A percentile compares a stretch with the other conserved stretches of the same genome.
Conservation (phyloP, 2,113 vertebrate species). For the Tonatia bakeri region DNA sequence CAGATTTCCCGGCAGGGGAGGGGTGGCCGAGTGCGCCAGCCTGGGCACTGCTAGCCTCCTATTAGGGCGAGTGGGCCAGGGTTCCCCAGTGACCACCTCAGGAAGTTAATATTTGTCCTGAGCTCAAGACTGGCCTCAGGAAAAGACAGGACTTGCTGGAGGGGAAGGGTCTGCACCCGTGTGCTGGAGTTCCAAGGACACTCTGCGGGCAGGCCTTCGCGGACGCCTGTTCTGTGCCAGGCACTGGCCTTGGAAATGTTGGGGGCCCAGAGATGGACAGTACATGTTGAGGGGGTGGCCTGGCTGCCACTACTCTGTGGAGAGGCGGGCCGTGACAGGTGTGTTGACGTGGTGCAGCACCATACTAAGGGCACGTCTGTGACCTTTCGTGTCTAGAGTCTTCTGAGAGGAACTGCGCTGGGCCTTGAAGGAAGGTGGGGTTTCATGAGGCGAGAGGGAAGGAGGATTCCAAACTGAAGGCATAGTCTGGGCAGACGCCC, state of each 20-base stretch:
- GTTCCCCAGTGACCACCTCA: not conserved
- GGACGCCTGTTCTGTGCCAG: not conserved
- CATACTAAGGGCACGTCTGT: not conserved
- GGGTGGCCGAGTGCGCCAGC: not conserved
- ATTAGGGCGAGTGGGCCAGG: not conserved
- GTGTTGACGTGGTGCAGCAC: accelerated
- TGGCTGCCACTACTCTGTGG: not conserved
- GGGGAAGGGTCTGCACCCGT: not conserved
- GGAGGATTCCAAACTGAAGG: not conserved
- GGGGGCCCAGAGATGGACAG: not conserved
- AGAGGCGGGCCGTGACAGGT: not conserved
- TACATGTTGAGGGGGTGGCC: not conserved
- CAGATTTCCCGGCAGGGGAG: not conserved
- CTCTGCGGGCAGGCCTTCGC: not conserved
- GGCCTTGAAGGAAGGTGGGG: not conserved
- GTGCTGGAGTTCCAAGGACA: not conserved
- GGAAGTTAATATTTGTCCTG: not conserved
- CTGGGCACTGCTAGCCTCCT: not conserved
- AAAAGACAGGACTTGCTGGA: not conserved
- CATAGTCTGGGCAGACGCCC: not conserved
- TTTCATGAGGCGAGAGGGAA: not conserved
- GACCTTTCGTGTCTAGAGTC: too few species aligned
- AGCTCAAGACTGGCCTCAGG: not conserved
- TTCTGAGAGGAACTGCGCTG: not conserved
- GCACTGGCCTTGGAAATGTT: not conserved